Base-by-base conservation (phyloP, 1,140 invertebrate genomes). In the Octopus bimaculoides region DNA sequence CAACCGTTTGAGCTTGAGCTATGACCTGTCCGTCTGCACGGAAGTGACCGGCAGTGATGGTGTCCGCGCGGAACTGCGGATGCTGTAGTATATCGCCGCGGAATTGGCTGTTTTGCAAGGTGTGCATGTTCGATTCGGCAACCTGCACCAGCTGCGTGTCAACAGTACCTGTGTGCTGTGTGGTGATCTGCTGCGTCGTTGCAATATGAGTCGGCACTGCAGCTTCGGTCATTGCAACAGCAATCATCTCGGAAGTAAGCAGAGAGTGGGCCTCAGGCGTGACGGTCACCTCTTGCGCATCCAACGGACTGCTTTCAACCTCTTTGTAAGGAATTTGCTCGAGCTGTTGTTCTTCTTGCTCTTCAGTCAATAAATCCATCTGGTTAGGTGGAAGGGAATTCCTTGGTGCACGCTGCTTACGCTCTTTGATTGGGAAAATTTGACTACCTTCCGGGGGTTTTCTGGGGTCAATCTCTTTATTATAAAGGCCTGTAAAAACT, bases 401-500 rank as follows among this genome's bases (percentile, higher is more conserved):
- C 52, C 14, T 69, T 71, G 20, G 73, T 20, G 8, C 6, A 26
- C 17, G 52, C 3, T 71, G 54, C 52, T 83, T 84, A 53, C 86
- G 81, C 78, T 89, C 87, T 54, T 83, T 87, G 0, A 87, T 80
- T 17, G 85, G 87, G n/a, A 86, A 80, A 54, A 89, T 86, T 77
- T 86, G 83, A 4, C 79, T 85, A 71, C 88, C 88, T 75, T 89
- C 88, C 52, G 81, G 78, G 14, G 87, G 87, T 80, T 85, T 81
- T 5, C 80, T 80, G 0, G 83, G 82, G 78, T 89, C 88, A 20
- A 84, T 80, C 20, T 85, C 82, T 55, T 83, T 83, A 8, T 84
- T 79, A 76, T 89, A 89, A 26, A 89, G 79, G 2, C 88, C 88
- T 10, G 87, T 83, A 78, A 86, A 86, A 9, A 82, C 83, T 52